phyloP scores from a whole-genome alignment of 2,797 vertebrate species.

The Darevskia nairensis region DNA sequence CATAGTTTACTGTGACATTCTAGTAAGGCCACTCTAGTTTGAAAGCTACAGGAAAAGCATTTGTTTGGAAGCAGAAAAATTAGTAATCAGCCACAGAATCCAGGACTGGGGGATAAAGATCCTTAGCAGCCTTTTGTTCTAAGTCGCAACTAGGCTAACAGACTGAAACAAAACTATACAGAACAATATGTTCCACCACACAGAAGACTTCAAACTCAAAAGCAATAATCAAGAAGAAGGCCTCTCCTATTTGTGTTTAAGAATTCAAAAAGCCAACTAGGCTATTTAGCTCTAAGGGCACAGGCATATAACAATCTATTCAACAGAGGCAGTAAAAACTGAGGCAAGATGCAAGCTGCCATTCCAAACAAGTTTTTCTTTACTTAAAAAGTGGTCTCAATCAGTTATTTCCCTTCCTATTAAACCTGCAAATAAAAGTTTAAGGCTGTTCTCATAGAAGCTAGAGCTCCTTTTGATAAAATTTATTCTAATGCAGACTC shows the following conservation, averaged over 20 bases:
- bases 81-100: neutral
- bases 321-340: neutral
- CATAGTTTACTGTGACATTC: too few relatives aligned
- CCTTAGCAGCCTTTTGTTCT: neutral
- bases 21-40: neutral
- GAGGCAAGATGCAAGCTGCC: neutral
- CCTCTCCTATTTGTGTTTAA: neutral
- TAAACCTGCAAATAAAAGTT: neutral
- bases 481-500: neutral
- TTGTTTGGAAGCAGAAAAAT: neutral
- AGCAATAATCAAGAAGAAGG: neutral
- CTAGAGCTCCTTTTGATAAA: neutral
- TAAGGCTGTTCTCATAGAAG: neutral
- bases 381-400: neutral
- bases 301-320: neutral
- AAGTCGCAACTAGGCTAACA: neutral
- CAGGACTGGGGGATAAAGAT: neutral
- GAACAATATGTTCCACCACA: neutral
- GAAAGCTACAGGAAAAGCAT: neutral
- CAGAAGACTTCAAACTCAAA: neutral
- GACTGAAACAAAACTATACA: neutral
- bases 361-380: neutral
- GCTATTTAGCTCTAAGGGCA: neutral
- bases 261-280: neutral
- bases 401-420: neutral